Conservation (phyloP, 2,888 invertebrate species). For the Acrobasis suavella region DNA sequence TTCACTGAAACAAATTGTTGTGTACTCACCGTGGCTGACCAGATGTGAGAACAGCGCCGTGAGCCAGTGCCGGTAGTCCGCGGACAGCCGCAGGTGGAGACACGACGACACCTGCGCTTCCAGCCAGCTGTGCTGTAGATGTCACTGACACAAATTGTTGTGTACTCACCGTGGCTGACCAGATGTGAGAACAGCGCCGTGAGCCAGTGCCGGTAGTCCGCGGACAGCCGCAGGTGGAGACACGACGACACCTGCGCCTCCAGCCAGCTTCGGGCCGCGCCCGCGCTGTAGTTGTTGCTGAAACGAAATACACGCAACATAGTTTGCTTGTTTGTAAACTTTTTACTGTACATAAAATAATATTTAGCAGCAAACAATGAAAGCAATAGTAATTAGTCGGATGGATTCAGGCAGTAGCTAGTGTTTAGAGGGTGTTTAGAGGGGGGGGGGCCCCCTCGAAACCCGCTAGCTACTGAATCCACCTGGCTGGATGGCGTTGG, state of each 20-base stretch:
- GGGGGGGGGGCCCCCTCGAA: too few relatives aligned
- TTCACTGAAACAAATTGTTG: conserved; percentile 37
- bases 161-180: conserved; percentile 84
- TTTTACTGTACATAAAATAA: too few relatives aligned
- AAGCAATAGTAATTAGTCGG: too few relatives aligned
- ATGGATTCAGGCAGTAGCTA: too few relatives aligned
- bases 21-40: conserved; percentile 71
- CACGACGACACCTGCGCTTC: conserved; percentile 89
- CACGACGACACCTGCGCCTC: conserved; percentile 89
- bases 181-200: conserved; percentile 79
- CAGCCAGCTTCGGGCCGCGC: conserved; percentile 83
- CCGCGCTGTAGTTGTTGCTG: conserved; percentile 50
- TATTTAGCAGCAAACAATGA: too few relatives aligned
- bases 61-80: conserved; percentile 91
- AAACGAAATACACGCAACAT: conserved; percentile 25
- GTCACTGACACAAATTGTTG: background rate
- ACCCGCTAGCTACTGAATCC: too few relatives aligned
- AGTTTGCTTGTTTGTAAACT: too few relatives aligned
- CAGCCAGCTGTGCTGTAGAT: too few relatives aligned
- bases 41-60: conserved; percentile 79
- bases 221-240: conserved; percentile 85
- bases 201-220: conserved; percentile 91
- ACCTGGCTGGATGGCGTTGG: too few relatives aligned
- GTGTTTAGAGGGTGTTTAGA: too few relatives aligned
- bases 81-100: conserved; percentile 85